Conservation (phyloP, 1,140 invertebrate genomes). For the Acyrthosiphon pisum region DNA sequence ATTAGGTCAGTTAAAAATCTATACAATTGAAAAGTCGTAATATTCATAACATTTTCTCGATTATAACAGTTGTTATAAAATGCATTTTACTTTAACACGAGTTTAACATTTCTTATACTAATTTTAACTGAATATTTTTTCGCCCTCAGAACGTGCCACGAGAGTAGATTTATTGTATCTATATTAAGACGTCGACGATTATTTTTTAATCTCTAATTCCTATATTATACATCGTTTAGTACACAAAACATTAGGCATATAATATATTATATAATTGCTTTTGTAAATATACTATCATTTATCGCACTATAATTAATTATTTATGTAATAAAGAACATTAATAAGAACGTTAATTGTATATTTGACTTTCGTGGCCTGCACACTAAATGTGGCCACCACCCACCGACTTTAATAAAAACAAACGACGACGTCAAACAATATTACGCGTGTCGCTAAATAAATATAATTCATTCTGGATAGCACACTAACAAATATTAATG, state of each 20-base stretch:
- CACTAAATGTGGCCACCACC: neutral
- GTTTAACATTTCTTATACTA: neutral
- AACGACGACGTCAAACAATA: neutral
- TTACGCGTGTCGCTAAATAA: neutral
- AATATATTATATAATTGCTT: conserved; percentile 6
- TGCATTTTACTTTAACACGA: neutral
- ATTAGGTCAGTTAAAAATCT: too few species aligned
- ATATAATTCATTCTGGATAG: neutral
- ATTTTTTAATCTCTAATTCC: neutral
- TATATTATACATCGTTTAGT: neutral
- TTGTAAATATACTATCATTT: neutral
- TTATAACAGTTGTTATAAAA: neutral
- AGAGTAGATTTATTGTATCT: neutral
- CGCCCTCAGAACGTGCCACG: neutral
- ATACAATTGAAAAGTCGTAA: too few species aligned
- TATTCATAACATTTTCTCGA: neutral
- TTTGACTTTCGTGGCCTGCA: neutral
- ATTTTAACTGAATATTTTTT: neutral
- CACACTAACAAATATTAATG: neutral
- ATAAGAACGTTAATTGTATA: neutral
- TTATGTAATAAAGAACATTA: neutral
- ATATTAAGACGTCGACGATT: conserved; percentile 6
- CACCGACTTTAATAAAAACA: neutral
- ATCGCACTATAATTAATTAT: neutral
- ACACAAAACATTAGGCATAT: neutral